Percentiles rank a stretch among this genome's conserved stretches.
phyloP scores from a whole-genome alignment of 2,113 vertebrate species.

The Andinoacara biseriatus region DNA sequence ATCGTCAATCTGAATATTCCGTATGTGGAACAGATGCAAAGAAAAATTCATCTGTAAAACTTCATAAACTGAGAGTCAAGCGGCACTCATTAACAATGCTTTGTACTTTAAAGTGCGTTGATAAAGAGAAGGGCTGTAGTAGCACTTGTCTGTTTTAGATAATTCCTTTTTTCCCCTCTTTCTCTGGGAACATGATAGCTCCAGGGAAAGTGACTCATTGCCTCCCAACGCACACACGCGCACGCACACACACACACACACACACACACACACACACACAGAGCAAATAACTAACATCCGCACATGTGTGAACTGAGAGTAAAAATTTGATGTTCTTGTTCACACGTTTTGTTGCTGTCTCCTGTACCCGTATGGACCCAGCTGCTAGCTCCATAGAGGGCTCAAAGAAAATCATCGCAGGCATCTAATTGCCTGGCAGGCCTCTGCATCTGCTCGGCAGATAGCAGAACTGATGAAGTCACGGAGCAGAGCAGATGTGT shows the following conservation, averaged over 20 bases:
- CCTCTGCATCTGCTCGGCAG: conserved; percentile 80
- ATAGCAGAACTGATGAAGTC: conserved; percentile 76
- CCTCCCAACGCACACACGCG: not conserved
- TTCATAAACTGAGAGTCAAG: not conserved
- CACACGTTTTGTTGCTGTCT: conserved; percentile 55
- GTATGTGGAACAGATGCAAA: not conserved
- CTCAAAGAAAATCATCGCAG: conserved; percentile 77
- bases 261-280: not conserved
- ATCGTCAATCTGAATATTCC: not conserved
- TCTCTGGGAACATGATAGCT: conserved; percentile 61
- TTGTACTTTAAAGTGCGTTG: conserved; percentile 26
- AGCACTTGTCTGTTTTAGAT: not conserved
- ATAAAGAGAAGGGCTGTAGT: not conserved
- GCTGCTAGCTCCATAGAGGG: conserved; percentile 75
- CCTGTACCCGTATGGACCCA: conserved; percentile 66
- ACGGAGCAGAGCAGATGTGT: conserved; percentile 78
- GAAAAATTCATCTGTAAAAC: no score
- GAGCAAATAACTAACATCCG: not conserved
- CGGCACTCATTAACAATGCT: not conserved
- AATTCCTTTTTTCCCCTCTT: conserved; percentile 6
- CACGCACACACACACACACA: not conserved
- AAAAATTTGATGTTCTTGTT: conserved; percentile 57
- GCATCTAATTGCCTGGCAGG: conserved; percentile 82
- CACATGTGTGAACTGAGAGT: conserved; percentile 25
- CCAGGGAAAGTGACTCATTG: not conserved